Base-by-base conservation (phyloP, 2,797 vertebrate species). In the Sebastiscus tertius region DNA sequence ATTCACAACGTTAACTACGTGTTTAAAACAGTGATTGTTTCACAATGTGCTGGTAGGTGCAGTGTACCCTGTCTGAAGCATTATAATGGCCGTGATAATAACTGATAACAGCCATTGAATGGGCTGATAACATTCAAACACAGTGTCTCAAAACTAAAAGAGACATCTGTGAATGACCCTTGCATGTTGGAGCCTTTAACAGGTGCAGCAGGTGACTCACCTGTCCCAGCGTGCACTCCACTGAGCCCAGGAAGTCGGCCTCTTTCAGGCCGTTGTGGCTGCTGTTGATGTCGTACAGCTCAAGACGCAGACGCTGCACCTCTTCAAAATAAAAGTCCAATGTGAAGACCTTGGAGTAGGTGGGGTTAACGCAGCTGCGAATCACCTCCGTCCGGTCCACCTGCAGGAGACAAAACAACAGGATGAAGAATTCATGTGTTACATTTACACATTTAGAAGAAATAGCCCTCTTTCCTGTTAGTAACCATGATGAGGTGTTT, bases 281-380 rank as follows among this genome's bases (percentile, higher is more conserved):
- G 94, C 96, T 97, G 94, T 96, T 97, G 75, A 98, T 97, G 91
- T 99, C 97, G 0, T 96, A 96, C 34, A 99, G 97, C 88, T 99
- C 98, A 18, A 96, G 99, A 13, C 98, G 94, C 74, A 99, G 88
- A 2, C 98, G 96, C 91, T 99, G 98, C 54, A 99, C 97, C 87
- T 99, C 98, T 88, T 99, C 98, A 52, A 99, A 99, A 73, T 99
- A 98, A 91, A 98, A 99, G 88, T 99, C 98, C 89, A 99, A 92
- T 0, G 97, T 99, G 90, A 99, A 99, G 55, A 99, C 95, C 91
- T 98, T 99, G 20, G 98, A 99, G 94, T 97, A 99, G 58, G 97
- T 92, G 0, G 98, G 98, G 87, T 97, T 98, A 78, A 97, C 97
- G 69, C 96, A 97, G 94, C 98, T 99, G 36, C 97, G 96, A 46